phyloP scores from a whole-genome alignment of 2,888 invertebrate genomes.

The Opisthograptis luteolata region DNA sequence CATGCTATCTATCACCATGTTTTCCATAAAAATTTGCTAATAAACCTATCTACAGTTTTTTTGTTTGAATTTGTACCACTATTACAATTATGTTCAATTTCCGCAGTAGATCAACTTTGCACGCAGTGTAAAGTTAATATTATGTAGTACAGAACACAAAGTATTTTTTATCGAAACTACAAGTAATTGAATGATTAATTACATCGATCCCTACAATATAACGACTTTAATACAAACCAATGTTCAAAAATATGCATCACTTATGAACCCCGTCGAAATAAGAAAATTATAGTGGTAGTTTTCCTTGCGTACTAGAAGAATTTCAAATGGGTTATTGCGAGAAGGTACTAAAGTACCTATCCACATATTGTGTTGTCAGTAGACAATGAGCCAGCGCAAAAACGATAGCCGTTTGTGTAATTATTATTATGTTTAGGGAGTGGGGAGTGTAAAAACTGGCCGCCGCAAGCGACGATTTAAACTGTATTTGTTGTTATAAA shows the following conservation, averaged over 20 bases:
- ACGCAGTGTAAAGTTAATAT: too few relatives aligned
- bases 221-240: not conserved
- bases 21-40: too few relatives aligned
- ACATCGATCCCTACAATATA: conserved; percentile 13
- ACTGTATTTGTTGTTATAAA: conserved; percentile 11
- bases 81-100: not conserved
- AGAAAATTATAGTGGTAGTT: not conserved
- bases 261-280: not conserved
- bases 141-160: not conserved
- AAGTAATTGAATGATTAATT: conserved; percentile 31
- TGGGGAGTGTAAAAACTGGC: conserved; percentile 13
- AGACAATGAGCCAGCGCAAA: conserved; percentile 2
- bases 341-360: not conserved
- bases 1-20: too few relatives aligned
- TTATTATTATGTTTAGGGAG: conserved; percentile 9
- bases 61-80: too few relatives aligned
- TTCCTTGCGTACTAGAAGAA: not conserved
- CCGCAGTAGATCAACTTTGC: too few relatives aligned
- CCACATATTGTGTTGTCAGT: not conserved
- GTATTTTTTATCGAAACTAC: not conserved
- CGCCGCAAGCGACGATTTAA: conserved; percentile 4
- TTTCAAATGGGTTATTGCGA: not conserved
- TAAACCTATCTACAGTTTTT: too few relatives aligned
- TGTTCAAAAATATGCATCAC: not conserved
- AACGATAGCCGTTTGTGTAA: conserved; percentile 11